phyloP scores from a whole-genome alignment of 1,140 invertebrate genomes.

The Drosophila setifemur region DNA sequence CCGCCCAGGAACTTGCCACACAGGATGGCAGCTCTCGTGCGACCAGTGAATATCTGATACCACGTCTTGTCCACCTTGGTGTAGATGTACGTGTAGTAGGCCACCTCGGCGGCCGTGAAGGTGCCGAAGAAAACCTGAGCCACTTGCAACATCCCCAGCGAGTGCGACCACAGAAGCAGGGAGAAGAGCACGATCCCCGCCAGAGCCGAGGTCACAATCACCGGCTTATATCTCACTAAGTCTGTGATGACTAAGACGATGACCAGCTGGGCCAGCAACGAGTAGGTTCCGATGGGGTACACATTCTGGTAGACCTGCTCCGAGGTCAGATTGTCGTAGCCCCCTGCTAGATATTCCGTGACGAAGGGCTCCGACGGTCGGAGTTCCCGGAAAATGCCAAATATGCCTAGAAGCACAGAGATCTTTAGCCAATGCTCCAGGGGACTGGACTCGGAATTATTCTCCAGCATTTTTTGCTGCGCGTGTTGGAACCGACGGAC shows the following conservation, averaged over 20 bases:
- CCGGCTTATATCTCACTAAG: constrained; percentile 91
- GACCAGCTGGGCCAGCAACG: constrained; percentile 88
- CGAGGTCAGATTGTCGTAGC: constrained; percentile 89
- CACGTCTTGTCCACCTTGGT: constrained; percentile 90
- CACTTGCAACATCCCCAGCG: constrained; percentile 82
- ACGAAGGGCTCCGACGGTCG: constrained; percentile 92
- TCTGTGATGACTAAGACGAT: constrained; percentile 92
- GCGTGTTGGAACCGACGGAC: no score
- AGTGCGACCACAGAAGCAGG: constrained; percentile 81
- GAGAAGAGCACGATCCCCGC: constrained; percentile 69
- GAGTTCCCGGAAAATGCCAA: constrained; percentile 92
- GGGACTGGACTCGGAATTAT: no score
- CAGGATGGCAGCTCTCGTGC: constrained; percentile 88
- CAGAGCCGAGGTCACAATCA: constrained; percentile 89
- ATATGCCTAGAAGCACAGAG: constrained; percentile 84
- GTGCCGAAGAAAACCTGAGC: constrained; percentile 89
- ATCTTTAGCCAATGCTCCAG: constrained; percentile 87
- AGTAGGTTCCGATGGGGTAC: constrained; percentile 93
- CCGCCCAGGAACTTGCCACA: constrained; percentile 88
- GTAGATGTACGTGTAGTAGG: constrained; percentile 97
- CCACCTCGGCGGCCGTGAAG: constrained; percentile 93
- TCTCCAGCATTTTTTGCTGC: no score
- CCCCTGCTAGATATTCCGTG: constrained; percentile 88
- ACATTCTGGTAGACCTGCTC: constrained; percentile 88
- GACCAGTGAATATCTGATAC: constrained; percentile 91